phyloP scores from a whole-genome alignment of 2,113 vertebrate genomes.

The Limnothrissa miodon region DNA sequence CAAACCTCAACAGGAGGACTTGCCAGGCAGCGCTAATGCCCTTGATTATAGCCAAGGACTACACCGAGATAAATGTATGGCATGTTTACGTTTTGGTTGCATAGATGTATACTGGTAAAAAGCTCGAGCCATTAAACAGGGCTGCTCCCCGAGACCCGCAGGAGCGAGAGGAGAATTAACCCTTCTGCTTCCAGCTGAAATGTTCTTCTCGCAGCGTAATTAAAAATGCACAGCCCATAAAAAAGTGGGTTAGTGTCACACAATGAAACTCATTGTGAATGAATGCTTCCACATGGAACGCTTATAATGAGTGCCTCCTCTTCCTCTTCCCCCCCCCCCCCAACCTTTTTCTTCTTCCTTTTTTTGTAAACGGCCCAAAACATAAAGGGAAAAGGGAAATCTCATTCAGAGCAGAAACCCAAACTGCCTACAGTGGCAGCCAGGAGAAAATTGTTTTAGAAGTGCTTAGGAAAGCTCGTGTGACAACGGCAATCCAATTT shows the following conservation, averaged over 20 bases:
- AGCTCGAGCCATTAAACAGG: not conserved
- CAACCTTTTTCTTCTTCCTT: not conserved
- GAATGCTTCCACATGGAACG: not conserved
- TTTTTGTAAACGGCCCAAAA: conserved; percentile 16
- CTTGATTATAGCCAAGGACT: not conserved
- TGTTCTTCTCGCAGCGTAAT: not conserved
- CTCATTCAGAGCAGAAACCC: not conserved
- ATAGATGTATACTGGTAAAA: not conserved
- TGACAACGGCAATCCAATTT: conserved; percentile 71
- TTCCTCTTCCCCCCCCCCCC: not conserved
- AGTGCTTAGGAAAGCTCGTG: conserved; percentile 52
- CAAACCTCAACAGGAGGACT: not conserved
- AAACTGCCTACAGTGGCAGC: conserved; percentile 39
- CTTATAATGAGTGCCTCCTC: conserved; percentile 37
- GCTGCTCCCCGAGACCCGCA: not conserved
- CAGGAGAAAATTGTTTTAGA: conserved; percentile 51
- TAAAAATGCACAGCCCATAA: not conserved
- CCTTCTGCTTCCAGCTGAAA: not conserved
- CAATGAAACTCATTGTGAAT: conserved; percentile 20
- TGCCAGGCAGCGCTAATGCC: not conserved
- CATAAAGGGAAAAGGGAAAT: conserved; percentile 29
- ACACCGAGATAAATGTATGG: not conserved
- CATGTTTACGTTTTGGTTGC: not conserved
- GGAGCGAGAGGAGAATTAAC: not conserved
- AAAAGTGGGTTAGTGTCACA: conserved; percentile 35